Evolutionary conservation across 1,140 invertebrate species (phyloP), one percentile per base, ranked within the genome.

Genomic region (Cydia pomonella): DNA sequence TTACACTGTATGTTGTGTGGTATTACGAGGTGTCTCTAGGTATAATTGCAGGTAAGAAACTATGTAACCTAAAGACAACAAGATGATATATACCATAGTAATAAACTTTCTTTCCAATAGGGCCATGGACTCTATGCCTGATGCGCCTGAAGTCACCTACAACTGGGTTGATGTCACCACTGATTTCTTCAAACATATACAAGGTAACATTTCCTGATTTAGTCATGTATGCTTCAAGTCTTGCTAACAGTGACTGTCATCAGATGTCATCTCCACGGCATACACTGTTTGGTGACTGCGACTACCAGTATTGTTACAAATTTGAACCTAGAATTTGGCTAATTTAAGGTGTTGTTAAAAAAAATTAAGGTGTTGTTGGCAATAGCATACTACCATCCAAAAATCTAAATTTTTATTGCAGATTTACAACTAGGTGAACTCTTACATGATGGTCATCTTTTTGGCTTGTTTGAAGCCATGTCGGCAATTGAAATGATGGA

Each of bases 401-500:
- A 27, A 27, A 38, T 38, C 9, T 44, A 16, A 44, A 23, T 23
- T 7, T 23, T 9, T 76, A 69, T 88, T 89, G 64, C 79, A 97
- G 97, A 97, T 85, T 90, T 99, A 50, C 94, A 97, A 81, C 92
- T 98, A 53, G 98, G 98, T 18, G 97, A 99, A 92, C 91, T 99
- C 12, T 91, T 98, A 13, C 97, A 98, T 86, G 97, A 98, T 95
- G 97, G 98, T 91, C 96, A 97, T 72, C 90, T 97, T 21, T 98
- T 99, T 95, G 98, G 98, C 0, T 93, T 99, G 21, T 99, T 99
- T 94, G 99, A 99, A 93, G 98, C 98, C 0, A 99, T 99, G 99
- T 99, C 98, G 10, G 99, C 99, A 0, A 99, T 99, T 87, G 99
- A 99, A 93, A 99, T 99, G 97, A 99, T 99, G 98, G 98, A 99